Conservation (phyloP, 2,888 invertebrate species). For the Cyclophora punctaria region DNA sequence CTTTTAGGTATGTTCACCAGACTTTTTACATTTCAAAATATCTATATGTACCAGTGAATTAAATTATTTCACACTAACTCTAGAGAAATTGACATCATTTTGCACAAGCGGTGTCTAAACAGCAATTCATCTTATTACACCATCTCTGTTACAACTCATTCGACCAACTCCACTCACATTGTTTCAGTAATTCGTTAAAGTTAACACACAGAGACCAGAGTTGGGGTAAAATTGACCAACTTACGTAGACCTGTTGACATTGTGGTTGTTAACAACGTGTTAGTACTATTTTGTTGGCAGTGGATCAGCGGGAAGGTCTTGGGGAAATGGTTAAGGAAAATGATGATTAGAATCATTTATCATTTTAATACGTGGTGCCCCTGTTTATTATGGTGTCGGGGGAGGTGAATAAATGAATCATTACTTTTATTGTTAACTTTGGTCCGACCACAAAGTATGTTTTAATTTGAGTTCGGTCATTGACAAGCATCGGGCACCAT, state of each 20-base stretch:
- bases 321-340: conserved; percentile 35
- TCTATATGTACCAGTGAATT: no score
- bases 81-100: conserved; percentile 34
- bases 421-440: conserved; percentile 69
- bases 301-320: no score
- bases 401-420: conserved; percentile 65
- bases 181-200: conserved; percentile 66
- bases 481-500: no score
- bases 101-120: conserved; percentile 51
- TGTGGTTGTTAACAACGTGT: no score
- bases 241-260: conserved; percentile 23
- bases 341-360: conserved; percentile 68
- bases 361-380: conserved; percentile 69
- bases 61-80: no score
- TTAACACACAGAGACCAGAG: conserved; percentile 54
- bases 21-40: no score
- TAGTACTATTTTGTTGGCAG: no score
- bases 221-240: conserved; percentile 49
- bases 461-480: no score
- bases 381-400: conserved; percentile 63
- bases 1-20: no score
- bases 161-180: conserved; percentile 56
- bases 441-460: conserved; percentile 26
- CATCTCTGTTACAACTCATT: conserved; percentile 38
- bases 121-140: conserved; percentile 56